Base-by-base conservation (phyloP, 2,888 invertebrate genomes). In the Dasypolia templi region DNA sequence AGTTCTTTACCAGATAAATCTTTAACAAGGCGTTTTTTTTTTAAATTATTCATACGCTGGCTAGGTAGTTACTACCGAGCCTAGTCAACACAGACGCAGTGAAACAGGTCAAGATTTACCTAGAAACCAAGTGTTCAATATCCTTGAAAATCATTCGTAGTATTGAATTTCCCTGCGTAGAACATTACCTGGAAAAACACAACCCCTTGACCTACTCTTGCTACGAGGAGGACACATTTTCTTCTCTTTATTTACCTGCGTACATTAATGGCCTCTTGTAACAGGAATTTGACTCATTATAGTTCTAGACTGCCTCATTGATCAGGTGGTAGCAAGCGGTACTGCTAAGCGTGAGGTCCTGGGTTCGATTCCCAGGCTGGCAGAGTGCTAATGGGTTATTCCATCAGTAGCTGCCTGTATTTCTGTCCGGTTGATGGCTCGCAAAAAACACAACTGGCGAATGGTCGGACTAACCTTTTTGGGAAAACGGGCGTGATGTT, bases 131-230 rank as follows among this genome's bases (percentile, higher is more conserved):
- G n/a, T 39, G 32, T 44, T n/a, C 19, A 19, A 17, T n/a, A 53
- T 75, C 26, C 44, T 46, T 75, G 35, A 61, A 0, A 61, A 61
- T 35, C 46, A 9, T 35, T 14, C 5, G n/a, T 44, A n/a, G n/a
- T 62, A 42, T 39, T 61, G 11, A 35, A 35, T 55, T 76, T 76
- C 55, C 53, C 53, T 75, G 53, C 55, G 2, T 29, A 29, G 3
- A n/a, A 17, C 22, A 19, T 61, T 22, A n/a, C 49, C 3, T 42
- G 19, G 44, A n/a, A 61, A 72, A 72, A 58, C 14, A 22, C 26
- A 46, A 29, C 22, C 35, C 19, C 26, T 49, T 77, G 65, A 75
- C 56, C 77, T 26, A 56, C 49, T 39, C n/a, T 14, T 56, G 5
- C 6, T 2, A n/a, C 17, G 2, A 51, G n/a, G 49, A 26, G 4